Evolutionary conservation across 1,140 invertebrate species (phyloP).

Genomic region (Drosophila triauraria): DNA sequence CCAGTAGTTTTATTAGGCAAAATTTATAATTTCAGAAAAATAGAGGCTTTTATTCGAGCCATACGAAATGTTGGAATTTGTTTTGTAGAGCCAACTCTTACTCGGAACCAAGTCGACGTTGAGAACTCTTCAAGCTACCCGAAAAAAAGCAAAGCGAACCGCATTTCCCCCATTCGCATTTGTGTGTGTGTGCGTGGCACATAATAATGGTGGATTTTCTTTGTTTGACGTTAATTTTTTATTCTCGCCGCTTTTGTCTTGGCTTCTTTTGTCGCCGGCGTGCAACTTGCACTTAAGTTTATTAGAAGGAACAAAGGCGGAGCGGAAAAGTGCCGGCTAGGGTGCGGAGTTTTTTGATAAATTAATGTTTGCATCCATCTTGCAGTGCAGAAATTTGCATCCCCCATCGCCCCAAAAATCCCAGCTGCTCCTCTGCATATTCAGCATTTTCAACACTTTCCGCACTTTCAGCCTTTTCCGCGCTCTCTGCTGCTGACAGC

Average conservation of each 20-base stretch:
- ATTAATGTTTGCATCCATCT: constrained; percentile 72
- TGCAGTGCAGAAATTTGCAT: constrained; percentile 72
- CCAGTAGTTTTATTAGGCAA: background rate
- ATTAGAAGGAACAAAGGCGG: constrained; percentile 74
- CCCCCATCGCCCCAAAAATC: constrained; percentile 15
- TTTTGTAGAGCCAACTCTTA: background rate
- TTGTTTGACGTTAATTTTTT: constrained; percentile 84
- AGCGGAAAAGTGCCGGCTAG: constrained; percentile 10
- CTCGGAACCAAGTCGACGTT: background rate
- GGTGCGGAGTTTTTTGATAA: constrained; percentile 70
- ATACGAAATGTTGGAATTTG: no score
- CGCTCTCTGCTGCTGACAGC: constrained; percentile 20
- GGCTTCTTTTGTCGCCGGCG: constrained; percentile 49
- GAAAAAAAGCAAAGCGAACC: constrained; percentile 12
- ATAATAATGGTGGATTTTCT: constrained; percentile 84
- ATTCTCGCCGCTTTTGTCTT: constrained; percentile 73
- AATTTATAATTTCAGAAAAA: background rate
- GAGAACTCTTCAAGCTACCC: constrained; percentile 45
- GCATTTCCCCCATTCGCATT: constrained; percentile 28
- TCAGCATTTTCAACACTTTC: no score
- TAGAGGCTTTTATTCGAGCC: background rate
- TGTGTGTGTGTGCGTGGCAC: constrained; percentile 72
- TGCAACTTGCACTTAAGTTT: constrained; percentile 80
- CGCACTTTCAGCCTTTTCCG: constrained; percentile 1
- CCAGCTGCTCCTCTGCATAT: constrained; percentile 15